A percentile compares a stretch with the other conserved stretches of the same genome.
phyloP scores from a whole-genome alignment of 2,888 invertebrate species.

The Lutraria lutraria region DNA sequence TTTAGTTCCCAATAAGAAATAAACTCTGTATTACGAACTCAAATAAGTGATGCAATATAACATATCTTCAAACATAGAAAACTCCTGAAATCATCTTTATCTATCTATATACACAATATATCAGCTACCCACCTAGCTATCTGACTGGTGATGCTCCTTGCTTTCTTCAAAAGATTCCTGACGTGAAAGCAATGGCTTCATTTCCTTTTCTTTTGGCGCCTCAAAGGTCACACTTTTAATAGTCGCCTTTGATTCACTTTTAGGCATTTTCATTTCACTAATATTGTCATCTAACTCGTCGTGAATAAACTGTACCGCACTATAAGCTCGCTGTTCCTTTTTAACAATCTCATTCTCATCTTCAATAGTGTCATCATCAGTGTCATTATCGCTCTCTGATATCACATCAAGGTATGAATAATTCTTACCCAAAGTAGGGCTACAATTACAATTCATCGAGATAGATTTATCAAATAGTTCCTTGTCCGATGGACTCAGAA shows the following conservation, averaged over 20 bases:
- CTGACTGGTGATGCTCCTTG: background rate
- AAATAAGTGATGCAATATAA: too few relatives aligned
- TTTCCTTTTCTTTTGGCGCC: background rate
- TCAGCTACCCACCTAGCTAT: too few relatives aligned
- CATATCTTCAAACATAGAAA: too few relatives aligned
- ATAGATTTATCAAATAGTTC: constrained; percentile 21
- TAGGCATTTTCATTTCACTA: background rate
- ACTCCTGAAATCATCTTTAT: too few relatives aligned
- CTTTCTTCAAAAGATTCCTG: constrained; percentile 17
- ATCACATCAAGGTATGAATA: constrained; percentile 1
- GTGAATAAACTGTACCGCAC: background rate
- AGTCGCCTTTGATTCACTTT: constrained; percentile 1
- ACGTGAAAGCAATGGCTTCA: background rate
- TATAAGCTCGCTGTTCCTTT: background rate
- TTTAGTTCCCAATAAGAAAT: too few relatives aligned
- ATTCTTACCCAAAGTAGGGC: background rate
- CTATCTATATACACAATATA: too few relatives aligned
- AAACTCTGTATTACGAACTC: too few relatives aligned
- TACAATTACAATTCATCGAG: background rate
- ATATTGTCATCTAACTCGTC: background rate
- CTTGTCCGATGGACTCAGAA: constrained; percentile 37
- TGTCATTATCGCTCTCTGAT: background rate
- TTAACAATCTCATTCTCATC: background rate
- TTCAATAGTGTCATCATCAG: background rate
- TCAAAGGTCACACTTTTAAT: constrained; percentile 26